These are phyloP conservation scores for Rhinophrynus dorsalis DNA, from an alignment of 2,797 vertebrate genomes.

Conservation along the genomic window DNA sequence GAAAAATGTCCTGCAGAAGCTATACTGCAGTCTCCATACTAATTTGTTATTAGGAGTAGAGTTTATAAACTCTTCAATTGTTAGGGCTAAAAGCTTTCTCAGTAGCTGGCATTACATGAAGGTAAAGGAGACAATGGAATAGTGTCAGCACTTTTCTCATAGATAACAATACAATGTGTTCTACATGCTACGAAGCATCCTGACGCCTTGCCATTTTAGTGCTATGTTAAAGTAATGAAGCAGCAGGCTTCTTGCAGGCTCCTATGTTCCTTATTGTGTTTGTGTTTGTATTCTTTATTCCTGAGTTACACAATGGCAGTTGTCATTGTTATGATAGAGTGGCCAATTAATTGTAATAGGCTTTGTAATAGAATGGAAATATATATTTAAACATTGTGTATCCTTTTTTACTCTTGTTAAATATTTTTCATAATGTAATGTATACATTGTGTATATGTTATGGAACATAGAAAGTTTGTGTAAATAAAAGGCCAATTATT, in stretches of 20 bases:
- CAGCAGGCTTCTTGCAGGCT: background rate
- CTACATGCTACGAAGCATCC: background rate
- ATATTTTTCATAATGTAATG: too few relatives aligned
- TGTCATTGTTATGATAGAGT: too few relatives aligned
- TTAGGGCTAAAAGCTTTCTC: background rate
- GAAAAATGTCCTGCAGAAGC: too few relatives aligned
- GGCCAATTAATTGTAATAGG: too few relatives aligned
- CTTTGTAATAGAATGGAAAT: too few relatives aligned
- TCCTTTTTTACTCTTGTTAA: too few relatives aligned
- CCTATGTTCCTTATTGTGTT: background rate
- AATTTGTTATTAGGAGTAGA: too few relatives aligned
- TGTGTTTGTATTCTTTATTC: background rate
- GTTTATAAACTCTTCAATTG: background rate
- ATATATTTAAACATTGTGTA: too few relatives aligned
- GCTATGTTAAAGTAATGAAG: background rate
- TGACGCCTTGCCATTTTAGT: background rate
- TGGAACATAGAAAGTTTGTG: too few relatives aligned
- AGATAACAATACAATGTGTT: background rate
- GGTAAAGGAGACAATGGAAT: constrained; percentile 5
- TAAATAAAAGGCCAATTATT: too few relatives aligned
- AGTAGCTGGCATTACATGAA: constrained; percentile 38
- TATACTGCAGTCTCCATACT: too few relatives aligned
- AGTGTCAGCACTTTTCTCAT: background rate
- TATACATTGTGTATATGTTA: too few relatives aligned
- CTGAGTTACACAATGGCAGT: background rate